Base-by-base conservation (phyloP, 2,113 vertebrate genomes). In the Eolophus roseicapilla region DNA sequence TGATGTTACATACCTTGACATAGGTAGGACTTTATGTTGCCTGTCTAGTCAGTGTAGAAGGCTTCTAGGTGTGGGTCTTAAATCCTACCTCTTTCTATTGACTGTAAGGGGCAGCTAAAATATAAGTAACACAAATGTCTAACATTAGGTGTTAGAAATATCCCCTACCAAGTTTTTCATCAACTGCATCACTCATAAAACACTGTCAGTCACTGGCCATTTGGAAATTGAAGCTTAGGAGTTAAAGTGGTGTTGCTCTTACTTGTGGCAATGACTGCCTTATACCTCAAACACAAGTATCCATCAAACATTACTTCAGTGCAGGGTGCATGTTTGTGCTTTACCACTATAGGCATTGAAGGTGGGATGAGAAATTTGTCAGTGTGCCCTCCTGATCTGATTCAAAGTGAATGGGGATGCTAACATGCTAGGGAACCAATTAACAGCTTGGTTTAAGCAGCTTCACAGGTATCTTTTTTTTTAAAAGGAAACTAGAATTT, bases 321-420 rank as follows among this genome's bases (percentile, higher is more conserved):
- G 5, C 18, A 39, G 3, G 8, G 20, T 27, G 8, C 6, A 21
- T 39, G 21, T 70, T 73, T 80, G 19, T 70, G n/a, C 29, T 88
- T 80, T 81, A 37, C 9, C 14, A 12, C 46, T 31, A 3, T 3
- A 39, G 27, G 35, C 12, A 84, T 53, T 3, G 33, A 88, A 86
- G 19, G 13, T 33, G 37, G 19, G 27, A 39, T 19, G 17, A 1
- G 6, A 59, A 39, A 75, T 75, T 90, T 76, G 9, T 62, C 64
- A 17, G 8, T 2, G 3, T 0, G 0, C 4, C 16, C 31, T 80
- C 37, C 55, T 67, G 63, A 60, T 52, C 41, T 41, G n/a, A 28
- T 41, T 70, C 44, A 55, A n/a, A 83, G 19, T 41, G 21, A 44
- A 44, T 8, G 4, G 28, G 6, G n/a, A 69, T 55, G 31, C 8